Base-by-base conservation (phyloP, 2,113 vertebrate species). In the Gyps fulvus region DNA sequence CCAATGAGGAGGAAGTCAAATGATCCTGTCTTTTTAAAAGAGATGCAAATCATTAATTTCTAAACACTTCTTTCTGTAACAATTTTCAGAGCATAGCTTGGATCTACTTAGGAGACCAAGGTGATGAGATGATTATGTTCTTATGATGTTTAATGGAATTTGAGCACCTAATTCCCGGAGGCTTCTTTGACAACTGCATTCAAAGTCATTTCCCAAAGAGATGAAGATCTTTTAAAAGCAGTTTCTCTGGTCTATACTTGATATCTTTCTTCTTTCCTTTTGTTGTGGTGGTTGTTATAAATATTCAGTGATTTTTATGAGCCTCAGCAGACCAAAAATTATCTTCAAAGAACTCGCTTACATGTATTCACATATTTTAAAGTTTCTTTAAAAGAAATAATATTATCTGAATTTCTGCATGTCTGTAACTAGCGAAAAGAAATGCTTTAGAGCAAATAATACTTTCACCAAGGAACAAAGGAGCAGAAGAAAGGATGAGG, bases 271-370 rank as follows among this genome's bases (percentile, higher is more conserved):
- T 83, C 69, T 77, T 83, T 81, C n/a, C n/a, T 85, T 92, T 89
- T 81, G n/a, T 87, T 92, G 61, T 84, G 50, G 49, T 85, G 40
- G 36, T 43, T 92, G 31, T 82, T 93, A 91, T 89, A 95, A 96
- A 93, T 95, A 94, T 80, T 82, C 94, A 47, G 29, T 82, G 83
- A 20, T 62, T 95, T 95, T 91, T 87, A 82, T 47, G 83, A 95
- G 58, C 66, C 70, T 87, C 86, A 76, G n/a, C 42, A 87, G 91
- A 93, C 62, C 89, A 85, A 91, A 95, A 94, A 87, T 61, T 0
- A 54, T 85, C 90, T 86, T 91, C 84, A 89, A 83, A 95, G 71
- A 79, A 66, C 22, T 54, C 1, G 0, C 34, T 82, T 55, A 36
- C 34, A 14, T 31, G 34, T 87, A 72, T 42, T 87, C 81, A 79